Base-by-base conservation (phyloP, 2,797 vertebrate species). In the Heliangelus exortis region DNA sequence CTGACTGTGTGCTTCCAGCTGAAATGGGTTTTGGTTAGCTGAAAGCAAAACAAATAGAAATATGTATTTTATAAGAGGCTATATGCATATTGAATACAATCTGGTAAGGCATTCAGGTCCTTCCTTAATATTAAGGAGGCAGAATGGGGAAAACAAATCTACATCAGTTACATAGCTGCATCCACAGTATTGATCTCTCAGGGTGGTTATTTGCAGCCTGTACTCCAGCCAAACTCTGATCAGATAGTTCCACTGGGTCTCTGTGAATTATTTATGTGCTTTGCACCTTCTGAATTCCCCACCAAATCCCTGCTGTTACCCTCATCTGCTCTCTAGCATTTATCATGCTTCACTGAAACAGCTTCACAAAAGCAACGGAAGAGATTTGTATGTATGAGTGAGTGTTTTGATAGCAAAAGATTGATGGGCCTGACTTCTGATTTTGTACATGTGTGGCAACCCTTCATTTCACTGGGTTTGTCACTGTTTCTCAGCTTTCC, bases 351-450 rank as follows among this genome's bases (percentile, higher is more conserved):
- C 50, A 9, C 55, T 67, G 57, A 63, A 95, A 87, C 63, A 89
- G 41, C 63, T 47, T 84, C 75, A 95, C 55, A 73, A 62, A 92
- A 78, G 62, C 20, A 66, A 67, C 61, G n/a, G 39, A 50, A 85
- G 57, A 55, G 72, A 81, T 92, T 94, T 92, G 82, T 89, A 14
- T 1, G 17, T 75, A 59, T 93, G 59, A 91, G 71, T 69, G 78
- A 51, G 26, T 95, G 93, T 96, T 95, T 93, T 95, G 94, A 94
- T 85, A 81, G 72, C 26, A 36, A 13, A 65, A 91, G 95, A 95
- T 81, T 92, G 92, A 96, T 66, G 66, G 87, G 66, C 33, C 62
- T 91, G 90, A 90, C 84, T 91, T 75, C 29, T 62, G 80, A 63
- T 89, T 91, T 74, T 84, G 90, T 39, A 57, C 54, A 9, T 58